Evolutionary conservation across 2,888 invertebrate genomes (phyloP), one percentile per base, ranked within the genome.

Genomic region (Deroplatys truncata): DNA sequence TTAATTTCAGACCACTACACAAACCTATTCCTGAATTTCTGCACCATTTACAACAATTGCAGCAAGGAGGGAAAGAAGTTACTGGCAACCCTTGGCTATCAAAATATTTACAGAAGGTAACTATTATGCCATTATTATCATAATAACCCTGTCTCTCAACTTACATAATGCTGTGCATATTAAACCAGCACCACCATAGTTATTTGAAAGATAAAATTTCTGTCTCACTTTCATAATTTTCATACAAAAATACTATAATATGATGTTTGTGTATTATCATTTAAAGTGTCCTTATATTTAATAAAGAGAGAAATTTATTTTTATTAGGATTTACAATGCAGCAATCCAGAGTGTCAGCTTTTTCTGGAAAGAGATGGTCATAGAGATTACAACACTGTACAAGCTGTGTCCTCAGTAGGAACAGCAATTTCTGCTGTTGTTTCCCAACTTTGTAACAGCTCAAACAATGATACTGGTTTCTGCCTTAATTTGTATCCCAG

Each of bases 11-110:
- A 89, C 90, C 91, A 89, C 84, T 90, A 86, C 91, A 91, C 86
- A 85, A 90, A 88, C 90, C 90, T 83, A 89, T 90, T 28, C 85
- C 90, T 88, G 91, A 91, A n/a, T 91, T 91, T 88, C 82, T 89
- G 56, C 90, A 90, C 28, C 90, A 91, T 90, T 88, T 91, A 29
- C 88, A 90, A 89, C 91, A 88, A 91, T 28, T 91, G 31, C 86
- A 91, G 29, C 85, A 90, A 29, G 35, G 86, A 84, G 90, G 91
- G 1, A 91, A 91, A 84, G 92, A 91, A 72, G 91, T 93, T 89
- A 90, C 90, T 1, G 90, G 91, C 16, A 93, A 94, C 90, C 93
- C 93, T 1, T 94, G 94, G 94, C 93, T 94, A 91, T 90, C 92
- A 31, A 93, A 93, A 82, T 93, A 93, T 90, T 93, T 92, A 91